A percentile compares a stretch with the other conserved stretches of the same genome.
These are phyloP conservation scores for Saturnia japonica DNA, from an alignment of 2,888 invertebrate genomes.

Conservation along the genomic window DNA sequence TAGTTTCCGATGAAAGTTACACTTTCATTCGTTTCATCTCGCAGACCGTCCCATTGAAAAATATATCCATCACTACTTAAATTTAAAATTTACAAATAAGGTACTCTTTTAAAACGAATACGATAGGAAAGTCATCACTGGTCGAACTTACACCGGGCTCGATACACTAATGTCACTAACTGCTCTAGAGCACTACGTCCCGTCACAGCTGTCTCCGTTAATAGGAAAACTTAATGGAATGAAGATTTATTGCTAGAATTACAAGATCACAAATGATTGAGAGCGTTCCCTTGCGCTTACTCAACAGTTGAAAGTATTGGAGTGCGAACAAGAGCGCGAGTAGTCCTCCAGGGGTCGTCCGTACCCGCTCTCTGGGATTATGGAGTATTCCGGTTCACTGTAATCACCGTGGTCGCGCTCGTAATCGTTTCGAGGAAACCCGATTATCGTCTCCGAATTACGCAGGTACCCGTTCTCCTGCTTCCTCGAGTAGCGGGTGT, in stretches of 20 bases:
- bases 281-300: slow-evolving; percentile 48
- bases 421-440: slow-evolving; percentile 65
- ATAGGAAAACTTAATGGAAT: slow-evolving; percentile 78
- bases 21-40: slow-evolving; percentile 62
- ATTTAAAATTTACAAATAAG: slow-evolving; percentile 80
- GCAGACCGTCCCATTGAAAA: slow-evolving; percentile 67
- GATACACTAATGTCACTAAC: slow-evolving; percentile 69
- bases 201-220: slow-evolving; percentile 62
- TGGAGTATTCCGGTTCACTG: slow-evolving; percentile 78
- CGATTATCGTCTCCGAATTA: slow-evolving; percentile 71
- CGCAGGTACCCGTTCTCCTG: slow-evolving; percentile 79
- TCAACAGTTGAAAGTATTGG: slow-evolving; percentile 81
- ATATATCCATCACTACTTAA: slow-evolving; percentile 81
- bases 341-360: slow-evolving; percentile 59
- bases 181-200: slow-evolving; percentile 77
- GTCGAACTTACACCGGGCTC: slow-evolving; percentile 61
- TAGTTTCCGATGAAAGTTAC: slow-evolving; percentile 69
- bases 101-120: slow-evolving; percentile 76
- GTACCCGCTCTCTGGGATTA: slow-evolving; percentile 72
- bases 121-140: slow-evolving; percentile 69
- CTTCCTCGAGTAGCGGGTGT: slow-evolving; percentile 75
- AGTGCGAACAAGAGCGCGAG: slow-evolving; percentile 71
- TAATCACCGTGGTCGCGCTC: slow-evolving; percentile 62
- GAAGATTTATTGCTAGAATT: slow-evolving; percentile 82
- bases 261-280: slow-evolving; percentile 79